Evolutionary conservation across 2,797 vertebrate species (phyloP).

Genomic region (Sebastes umbrosus): DNA sequence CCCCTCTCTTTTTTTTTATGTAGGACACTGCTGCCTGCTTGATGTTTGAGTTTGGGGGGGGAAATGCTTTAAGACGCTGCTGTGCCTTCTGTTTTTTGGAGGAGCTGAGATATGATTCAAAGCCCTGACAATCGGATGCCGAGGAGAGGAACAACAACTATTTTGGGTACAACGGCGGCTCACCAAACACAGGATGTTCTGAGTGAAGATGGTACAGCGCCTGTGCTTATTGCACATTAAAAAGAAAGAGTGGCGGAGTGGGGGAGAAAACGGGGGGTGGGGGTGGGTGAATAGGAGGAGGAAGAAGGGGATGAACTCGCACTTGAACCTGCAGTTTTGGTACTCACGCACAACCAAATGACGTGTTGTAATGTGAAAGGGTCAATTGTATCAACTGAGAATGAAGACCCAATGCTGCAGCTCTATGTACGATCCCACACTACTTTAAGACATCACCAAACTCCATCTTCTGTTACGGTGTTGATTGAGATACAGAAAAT

Average conservation of each 20-base stretch:
- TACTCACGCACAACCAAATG: not conserved
- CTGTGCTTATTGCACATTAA: conserved; percentile 46
- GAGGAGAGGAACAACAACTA: conserved; percentile 69
- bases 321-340: not conserved
- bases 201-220: conserved; percentile 46
- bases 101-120: conserved; percentile 68
- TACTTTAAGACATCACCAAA: too few relatives aligned
- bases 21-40: conserved; percentile 72
- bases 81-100: conserved; percentile 61
- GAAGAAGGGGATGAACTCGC: not conserved
- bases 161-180: conserved; percentile 61
- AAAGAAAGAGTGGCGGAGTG: not conserved
- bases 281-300: not conserved
- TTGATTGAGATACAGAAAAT: too few relatives aligned
- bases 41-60: conserved; percentile 43
- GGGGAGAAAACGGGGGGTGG: too few relatives aligned
- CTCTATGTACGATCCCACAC: not conserved
- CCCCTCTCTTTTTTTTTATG: conserved; percentile 21
- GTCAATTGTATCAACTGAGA: not conserved
- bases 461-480: accelerated
- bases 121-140: conserved; percentile 64
- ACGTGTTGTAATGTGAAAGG: not conserved
- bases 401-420: not conserved
- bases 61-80: conserved; percentile 45
- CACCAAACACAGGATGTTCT: conserved; percentile 61